Evolutionary conservation across 2,888 invertebrate species (phyloP), one percentile per base, ranked within the genome.

Genomic region (Thereva unica): DNA sequence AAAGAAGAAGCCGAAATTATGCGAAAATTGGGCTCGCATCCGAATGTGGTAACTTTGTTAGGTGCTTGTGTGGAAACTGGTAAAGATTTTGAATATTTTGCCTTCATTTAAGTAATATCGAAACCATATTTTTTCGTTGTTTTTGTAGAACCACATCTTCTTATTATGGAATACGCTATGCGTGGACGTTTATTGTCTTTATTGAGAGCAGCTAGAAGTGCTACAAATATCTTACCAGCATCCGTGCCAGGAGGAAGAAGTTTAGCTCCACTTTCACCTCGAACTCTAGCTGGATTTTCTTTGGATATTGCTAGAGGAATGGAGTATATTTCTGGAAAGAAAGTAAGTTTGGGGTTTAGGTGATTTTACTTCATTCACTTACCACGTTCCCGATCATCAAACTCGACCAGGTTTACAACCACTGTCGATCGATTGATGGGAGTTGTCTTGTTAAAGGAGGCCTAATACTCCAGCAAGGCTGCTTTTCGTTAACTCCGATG

Each of bases 161-260:
- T 93, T 52, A 89, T 93, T 73, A 89, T 93, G 89, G 93, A 93
- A 80, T 93, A 91, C 76, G 91, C 92, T 68, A 90, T 91, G 87
- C 88, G 90, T 73, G 93, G 93, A 44, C 90, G 92, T 76, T 80
- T 93, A 70, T 81, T 92, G 71, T 88, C 91, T 1, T 89, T 91
- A 75, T 82, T 93, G 68, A 84, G 92, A 49, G 91, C 81, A 0
- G 81, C 80, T 5, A 75, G 81, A 53, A 80, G 77, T 70, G 80
- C 80, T 42, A 78, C 77, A 9, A 80, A 78, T 57, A 78, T 79
- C 56, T 70, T 80, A 84, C 78, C 87, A 81, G 78, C 83, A 83
- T 73, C 80, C 2, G 80, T 80, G 53, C 80, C 78, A 1, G 80
- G 80, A 0, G 79, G 79, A 41, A 76, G 78, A 44, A 81, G 78